Conservation (phyloP, 2,113 vertebrate genomes). For the Raja brachyura region DNA sequence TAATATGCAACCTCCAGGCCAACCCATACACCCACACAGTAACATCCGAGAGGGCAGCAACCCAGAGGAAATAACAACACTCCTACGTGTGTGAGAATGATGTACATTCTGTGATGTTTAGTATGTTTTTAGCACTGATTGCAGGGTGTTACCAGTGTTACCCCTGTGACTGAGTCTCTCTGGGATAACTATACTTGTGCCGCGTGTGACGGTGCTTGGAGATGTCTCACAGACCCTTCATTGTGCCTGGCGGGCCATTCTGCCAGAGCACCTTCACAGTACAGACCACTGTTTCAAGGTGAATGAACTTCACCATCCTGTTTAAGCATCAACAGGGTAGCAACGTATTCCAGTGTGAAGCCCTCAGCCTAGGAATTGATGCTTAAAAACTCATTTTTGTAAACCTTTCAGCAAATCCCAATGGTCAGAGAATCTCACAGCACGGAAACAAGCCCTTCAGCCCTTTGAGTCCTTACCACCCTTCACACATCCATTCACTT, state of each 20-base stretch:
- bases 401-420: not conserved
- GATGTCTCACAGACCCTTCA: not conserved
- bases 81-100: not conserved
- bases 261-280: not conserved
- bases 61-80: not conserved
- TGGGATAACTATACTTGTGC: too few relatives aligned
- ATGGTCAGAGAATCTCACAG: too few relatives aligned
- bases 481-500: too few relatives aligned
- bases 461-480: too few relatives aligned
- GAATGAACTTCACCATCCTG: not conserved
- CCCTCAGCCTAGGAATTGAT: not conserved
- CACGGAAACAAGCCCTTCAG: too few relatives aligned
- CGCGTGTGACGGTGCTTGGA: not conserved
- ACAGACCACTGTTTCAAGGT: not conserved
- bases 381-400: not conserved
- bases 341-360: not conserved
- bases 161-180: not conserved
- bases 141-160: not conserved
- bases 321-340: too few relatives aligned
- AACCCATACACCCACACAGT: not conserved
- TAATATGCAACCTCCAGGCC: not conserved
- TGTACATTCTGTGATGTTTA: not conserved
- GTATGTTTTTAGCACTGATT: not conserved
- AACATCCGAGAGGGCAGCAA: not conserved
- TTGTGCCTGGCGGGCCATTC: not conserved